A percentile compares a stretch with the other conserved stretches of the same genome.
These are phyloP conservation scores for Lasioglossum calceatum DNA, from an alignment of 2,888 invertebrate genomes.

Conservation along the genomic window DNA sequence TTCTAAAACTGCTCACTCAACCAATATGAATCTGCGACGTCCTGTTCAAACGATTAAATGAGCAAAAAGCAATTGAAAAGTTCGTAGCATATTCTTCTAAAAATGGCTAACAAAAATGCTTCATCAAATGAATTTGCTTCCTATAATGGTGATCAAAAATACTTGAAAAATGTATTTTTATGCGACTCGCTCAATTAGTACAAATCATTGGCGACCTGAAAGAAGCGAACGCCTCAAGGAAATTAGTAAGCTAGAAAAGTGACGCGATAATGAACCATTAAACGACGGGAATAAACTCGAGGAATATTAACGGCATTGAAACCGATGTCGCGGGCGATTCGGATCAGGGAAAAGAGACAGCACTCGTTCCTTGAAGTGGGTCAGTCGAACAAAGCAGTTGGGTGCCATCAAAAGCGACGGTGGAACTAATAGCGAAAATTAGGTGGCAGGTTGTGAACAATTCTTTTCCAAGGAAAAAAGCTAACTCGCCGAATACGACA, in stretches of 20 bases:
- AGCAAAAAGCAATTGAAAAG: not conserved
- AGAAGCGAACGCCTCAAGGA: not conserved
- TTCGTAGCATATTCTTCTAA: not conserved
- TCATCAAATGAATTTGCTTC: not conserved
- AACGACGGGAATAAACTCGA: not conserved
- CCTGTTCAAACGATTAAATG: too few species aligned
- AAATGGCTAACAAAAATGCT: not conserved
- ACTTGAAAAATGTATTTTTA: not conserved
- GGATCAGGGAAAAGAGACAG: conserved; percentile 11
- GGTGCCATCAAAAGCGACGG: conserved; percentile 6
- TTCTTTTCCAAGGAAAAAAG: not conserved
- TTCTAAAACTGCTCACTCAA: not conserved
- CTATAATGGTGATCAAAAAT: not conserved
- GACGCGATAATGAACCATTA: not conserved
- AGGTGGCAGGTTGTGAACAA: conserved; percentile 18
- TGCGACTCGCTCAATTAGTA: not conserved
- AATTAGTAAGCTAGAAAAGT: not conserved
- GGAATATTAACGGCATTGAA: conserved; percentile 13
- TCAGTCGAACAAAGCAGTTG: conserved; percentile 36
- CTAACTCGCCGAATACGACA: not conserved
- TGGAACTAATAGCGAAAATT: conserved; percentile 22
- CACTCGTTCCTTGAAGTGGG: conserved; percentile 32
- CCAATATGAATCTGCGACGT: not conserved
- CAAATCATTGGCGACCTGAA: not conserved
- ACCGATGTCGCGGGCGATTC: not conserved